Conservation (phyloP, 2,797 vertebrate genomes). For the Rhincodon typus region DNA sequence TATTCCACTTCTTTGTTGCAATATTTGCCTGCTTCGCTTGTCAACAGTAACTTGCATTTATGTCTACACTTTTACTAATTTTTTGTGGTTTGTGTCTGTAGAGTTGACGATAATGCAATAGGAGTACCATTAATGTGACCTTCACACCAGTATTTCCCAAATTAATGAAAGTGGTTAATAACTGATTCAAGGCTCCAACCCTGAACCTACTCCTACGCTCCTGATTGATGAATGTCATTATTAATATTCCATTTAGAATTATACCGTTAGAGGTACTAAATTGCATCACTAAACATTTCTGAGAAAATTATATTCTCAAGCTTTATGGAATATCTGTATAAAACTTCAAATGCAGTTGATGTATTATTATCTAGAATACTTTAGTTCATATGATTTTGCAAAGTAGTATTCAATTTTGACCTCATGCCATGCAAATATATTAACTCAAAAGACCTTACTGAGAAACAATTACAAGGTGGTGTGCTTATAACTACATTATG, state of each 20-base stretch:
- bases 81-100: background rate
- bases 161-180: conserved; percentile 21
- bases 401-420: background rate
- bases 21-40: background rate
- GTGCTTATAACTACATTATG: background rate
- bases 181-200: conserved; percentile 18
- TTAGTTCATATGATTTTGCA: background rate
- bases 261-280: conserved; percentile 11
- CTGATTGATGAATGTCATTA: conserved; percentile 28
- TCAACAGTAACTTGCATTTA: background rate
- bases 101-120: conserved; percentile 7
- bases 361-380: background rate
- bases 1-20: background rate
- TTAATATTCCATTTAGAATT: conserved; percentile 16
- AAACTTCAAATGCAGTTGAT: background rate
- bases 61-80: background rate
- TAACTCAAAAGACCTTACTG: background rate
- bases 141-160: conserved; percentile 24
- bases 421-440: background rate
- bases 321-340: conserved; percentile 14
- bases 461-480: background rate
- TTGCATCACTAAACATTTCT: conserved; percentile 14
- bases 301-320: conserved; percentile 17
- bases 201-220: background rate
- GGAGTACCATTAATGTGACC: conserved; percentile 21